Evolutionary conservation across 2,888 invertebrate species (phyloP).

Genomic region (Conus canariensis): DNA sequence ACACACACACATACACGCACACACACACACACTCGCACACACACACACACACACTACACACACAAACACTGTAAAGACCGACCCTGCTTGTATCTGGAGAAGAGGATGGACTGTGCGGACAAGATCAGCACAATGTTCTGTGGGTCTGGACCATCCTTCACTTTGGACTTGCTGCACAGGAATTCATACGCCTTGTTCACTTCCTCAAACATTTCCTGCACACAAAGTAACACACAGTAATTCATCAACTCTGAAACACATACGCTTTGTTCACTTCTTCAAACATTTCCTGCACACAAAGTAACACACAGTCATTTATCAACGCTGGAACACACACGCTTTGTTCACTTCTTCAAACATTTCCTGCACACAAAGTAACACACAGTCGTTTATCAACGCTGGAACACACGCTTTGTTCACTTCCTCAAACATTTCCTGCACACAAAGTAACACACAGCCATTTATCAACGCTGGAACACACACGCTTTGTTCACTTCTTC

Average conservation of each 20-base stretch:
- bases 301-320: too few relatives aligned
- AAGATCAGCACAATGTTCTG: slow-evolving; percentile 87
- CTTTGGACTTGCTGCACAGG: slow-evolving; percentile 90
- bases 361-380: too few relatives aligned
- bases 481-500: too few relatives aligned
- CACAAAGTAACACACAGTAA: background rate
- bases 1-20: background rate
- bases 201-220: slow-evolving; percentile 94
- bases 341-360: too few relatives aligned
- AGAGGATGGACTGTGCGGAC: slow-evolving; percentile 95
- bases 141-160: slow-evolving; percentile 90
- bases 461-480: too few relatives aligned
- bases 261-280: too few relatives aligned
- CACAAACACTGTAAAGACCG: slow-evolving; percentile 54
- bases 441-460: too few relatives aligned
- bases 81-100: slow-evolving; percentile 93
- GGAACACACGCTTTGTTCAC: background rate
- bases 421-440: too few relatives aligned
- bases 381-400: background rate
- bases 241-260: background rate
- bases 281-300: too few relatives aligned
- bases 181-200: slow-evolving; percentile 99
- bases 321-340: too few relatives aligned
- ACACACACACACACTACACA: background rate
- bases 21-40: background rate